A percentile compares a stretch with the other conserved stretches of the same genome.
Conservation (phyloP, 2,888 invertebrate genomes). For the Nasonia oneida region DNA sequence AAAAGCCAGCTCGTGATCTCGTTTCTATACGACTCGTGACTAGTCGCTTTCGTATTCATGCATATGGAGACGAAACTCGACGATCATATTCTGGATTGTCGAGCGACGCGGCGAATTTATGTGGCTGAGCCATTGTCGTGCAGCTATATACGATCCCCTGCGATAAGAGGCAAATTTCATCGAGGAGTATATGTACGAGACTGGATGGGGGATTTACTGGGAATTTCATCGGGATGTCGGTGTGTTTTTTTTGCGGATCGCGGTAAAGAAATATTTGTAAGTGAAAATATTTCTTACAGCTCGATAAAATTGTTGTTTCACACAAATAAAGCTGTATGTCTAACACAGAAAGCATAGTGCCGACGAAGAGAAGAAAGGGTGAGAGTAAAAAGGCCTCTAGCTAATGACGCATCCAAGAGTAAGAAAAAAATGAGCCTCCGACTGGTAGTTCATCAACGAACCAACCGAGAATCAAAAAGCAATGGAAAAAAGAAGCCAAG, state of each 20-base stretch:
- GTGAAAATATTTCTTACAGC: no score
- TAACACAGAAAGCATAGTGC: no score
- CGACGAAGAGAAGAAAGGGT: background rate
- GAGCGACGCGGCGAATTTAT: constrained; percentile 33
- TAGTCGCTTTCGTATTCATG: background rate
- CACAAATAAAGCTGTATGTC: no score
- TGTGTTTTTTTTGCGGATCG: background rate
- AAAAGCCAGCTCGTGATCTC: constrained; percentile 26
- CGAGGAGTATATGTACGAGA: constrained; percentile 13
- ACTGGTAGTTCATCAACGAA: constrained; percentile 5
- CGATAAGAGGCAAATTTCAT: constrained; percentile 50
- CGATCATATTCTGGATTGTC: constrained; percentile 47
- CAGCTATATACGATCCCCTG: constrained; percentile 36
- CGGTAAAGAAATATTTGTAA: no score
- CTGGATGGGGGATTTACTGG: background rate
- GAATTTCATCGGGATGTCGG: constrained; percentile 22
- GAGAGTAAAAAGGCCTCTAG: background rate
- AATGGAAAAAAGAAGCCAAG: background rate
- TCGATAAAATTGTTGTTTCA: no score
- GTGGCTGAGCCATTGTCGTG: constrained; percentile 29
- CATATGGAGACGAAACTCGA: background rate
- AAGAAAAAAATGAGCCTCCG: background rate
- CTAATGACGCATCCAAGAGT: background rate
- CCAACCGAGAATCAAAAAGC: background rate
- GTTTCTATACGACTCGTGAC: constrained; percentile 30